These are phyloP conservation scores for Sminthopsis crassicaudata DNA, from an alignment of 2,113 vertebrate genomes.

Conservation along the genomic window DNA sequence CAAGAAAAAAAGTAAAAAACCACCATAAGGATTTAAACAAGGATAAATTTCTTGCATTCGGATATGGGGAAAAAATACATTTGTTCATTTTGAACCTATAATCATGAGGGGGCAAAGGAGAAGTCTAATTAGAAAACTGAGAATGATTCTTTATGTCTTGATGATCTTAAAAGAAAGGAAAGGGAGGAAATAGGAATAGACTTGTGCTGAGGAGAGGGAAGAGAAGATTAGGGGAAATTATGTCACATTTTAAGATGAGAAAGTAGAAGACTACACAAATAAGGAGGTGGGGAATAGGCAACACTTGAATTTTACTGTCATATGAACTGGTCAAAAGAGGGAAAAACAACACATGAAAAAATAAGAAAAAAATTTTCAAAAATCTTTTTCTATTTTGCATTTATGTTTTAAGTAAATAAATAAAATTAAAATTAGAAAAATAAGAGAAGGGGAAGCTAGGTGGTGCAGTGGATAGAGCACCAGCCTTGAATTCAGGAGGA, in stretches of 20 bases:
- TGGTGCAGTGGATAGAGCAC: no score
- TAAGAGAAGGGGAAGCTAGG: no score
- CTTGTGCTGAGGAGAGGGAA: background rate
- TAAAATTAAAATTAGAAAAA: no score
- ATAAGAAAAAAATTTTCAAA: no score
- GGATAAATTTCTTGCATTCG: background rate
- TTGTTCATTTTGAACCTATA: background rate
- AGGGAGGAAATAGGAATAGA: background rate
- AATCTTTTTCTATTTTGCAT: no score
- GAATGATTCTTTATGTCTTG: background rate
- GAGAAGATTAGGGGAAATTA: background rate
- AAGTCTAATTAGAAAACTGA: background rate
- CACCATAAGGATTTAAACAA: background rate
- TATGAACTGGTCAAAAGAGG: background rate
- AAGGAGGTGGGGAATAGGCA: background rate
- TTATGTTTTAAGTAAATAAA: no score
- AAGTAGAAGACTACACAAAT: background rate
- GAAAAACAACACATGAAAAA: background rate
- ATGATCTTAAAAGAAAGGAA: background rate
- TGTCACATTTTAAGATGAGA: background rate
- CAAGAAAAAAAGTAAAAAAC: background rate
- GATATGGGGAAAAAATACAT: background rate
- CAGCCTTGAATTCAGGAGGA: no score
- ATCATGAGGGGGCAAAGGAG: background rate
- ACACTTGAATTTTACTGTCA: background rate